phyloP scores from a whole-genome alignment of 1,140 invertebrate species.

The Coptotermes formosanus region DNA sequence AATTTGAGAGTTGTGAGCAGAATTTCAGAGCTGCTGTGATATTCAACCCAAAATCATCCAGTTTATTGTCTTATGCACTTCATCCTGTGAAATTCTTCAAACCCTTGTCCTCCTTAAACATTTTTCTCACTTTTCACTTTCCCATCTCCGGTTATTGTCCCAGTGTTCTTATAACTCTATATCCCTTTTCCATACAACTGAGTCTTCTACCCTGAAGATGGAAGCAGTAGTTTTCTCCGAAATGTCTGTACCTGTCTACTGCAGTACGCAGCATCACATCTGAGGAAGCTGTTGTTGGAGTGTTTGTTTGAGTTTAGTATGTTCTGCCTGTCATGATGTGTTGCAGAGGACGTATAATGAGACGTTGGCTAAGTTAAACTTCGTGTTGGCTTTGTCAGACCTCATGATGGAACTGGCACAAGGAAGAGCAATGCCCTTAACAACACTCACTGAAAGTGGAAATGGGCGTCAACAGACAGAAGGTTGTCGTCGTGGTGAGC shows the following conservation, averaged over 20 bases:
- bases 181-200: too few relatives aligned
- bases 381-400: conserved; percentile 86
- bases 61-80: too few relatives aligned
- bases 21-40: too few relatives aligned
- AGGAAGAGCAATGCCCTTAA: conserved; percentile 67
- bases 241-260: neutral
- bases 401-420: conserved; percentile 86
- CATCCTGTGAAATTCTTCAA: too few relatives aligned
- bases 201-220: too few relatives aligned
- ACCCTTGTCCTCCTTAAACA: too few relatives aligned
- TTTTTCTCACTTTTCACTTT: too few relatives aligned
- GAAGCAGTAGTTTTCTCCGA: too few relatives aligned
- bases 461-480: conserved; percentile 47
- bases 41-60: too few relatives aligned
- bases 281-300: neutral
- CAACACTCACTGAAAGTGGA: conserved; percentile 52
- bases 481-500: conserved; percentile 66
- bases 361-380: conserved; percentile 89
- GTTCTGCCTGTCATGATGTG: conserved; percentile 23
- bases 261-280: neutral
- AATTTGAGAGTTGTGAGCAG: too few relatives aligned
- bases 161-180: too few relatives aligned
- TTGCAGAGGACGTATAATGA: conserved; percentile 86
- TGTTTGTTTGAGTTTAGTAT: neutral
- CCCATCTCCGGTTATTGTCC: too few relatives aligned